These are phyloP conservation scores for Aurelia aurita complex sp. Pacific DNA, from an alignment of 30 jellyfish, hydroid and myxozoan genomes.

Conservation along the genomic window DNA sequence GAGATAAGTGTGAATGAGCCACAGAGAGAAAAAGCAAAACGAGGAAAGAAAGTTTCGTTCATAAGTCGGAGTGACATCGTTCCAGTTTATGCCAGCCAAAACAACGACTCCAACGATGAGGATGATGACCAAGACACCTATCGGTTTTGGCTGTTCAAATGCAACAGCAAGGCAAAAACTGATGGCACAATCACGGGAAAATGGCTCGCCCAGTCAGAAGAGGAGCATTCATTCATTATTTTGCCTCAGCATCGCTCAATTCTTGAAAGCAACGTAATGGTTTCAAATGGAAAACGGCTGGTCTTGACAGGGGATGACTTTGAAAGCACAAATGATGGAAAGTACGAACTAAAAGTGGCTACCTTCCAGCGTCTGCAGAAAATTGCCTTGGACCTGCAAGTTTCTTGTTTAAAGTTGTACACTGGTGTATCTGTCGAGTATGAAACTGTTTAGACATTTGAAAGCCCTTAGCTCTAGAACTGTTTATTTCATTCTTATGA, in stretches of 20 bases:
- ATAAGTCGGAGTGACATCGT: slow-evolving; percentile 16
- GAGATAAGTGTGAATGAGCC: slow-evolving; percentile 4
- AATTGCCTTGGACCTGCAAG: not conserved
- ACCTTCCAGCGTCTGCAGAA: slow-evolving; percentile 17
- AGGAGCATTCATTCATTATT: not conserved
- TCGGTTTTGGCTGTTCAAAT: slow-evolving; percentile 31
- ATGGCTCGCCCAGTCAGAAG: slow-evolving; percentile 47
- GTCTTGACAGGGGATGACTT: slow-evolving; percentile 16
- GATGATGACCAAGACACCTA: slow-evolving; percentile 8
- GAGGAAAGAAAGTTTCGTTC: slow-evolving; percentile 3
- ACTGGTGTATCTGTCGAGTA: not conserved
- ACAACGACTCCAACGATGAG: not conserved
- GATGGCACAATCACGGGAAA: slow-evolving; percentile 37
- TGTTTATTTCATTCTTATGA: no score
- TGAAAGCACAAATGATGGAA: not conserved
- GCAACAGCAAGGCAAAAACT: slow-evolving; percentile 17
- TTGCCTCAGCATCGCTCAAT: slow-evolving; percentile 15
- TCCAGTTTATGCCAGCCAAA: slow-evolving; percentile 30
- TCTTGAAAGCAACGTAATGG: slow-evolving; percentile 10
- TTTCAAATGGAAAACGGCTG: slow-evolving; percentile 3
- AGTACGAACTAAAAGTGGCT: not conserved
- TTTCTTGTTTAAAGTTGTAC: not conserved
- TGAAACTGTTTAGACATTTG: no score
- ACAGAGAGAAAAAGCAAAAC: not conserved
- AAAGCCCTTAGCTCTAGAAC: not conserved